Evolutionary conservation across 2,888 invertebrate species (phyloP), one percentile per base, ranked within the genome.

Genomic region (Anticlea derivata): DNA sequence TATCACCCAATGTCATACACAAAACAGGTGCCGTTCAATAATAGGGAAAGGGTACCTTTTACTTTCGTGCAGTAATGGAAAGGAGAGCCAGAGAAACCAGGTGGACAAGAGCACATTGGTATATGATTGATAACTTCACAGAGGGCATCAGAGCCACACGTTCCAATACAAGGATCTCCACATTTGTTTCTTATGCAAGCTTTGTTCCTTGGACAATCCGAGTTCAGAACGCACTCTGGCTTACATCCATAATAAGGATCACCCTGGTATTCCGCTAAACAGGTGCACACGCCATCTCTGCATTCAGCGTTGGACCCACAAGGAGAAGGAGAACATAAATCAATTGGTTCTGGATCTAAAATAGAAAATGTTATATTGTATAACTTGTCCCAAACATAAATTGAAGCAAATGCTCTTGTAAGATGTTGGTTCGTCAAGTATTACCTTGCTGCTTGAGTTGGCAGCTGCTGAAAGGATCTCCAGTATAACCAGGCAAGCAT

Each of bases 121-220:
- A 94, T 92, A 60, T 95, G 94, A 69, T 94, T 94, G 11, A 94
- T 87, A 3, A 94, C 93, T 59, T 92, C 89, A 70, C 93, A 93
- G 22, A 86, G 57, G 22, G 93, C 93, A 49, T 82, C 85, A 40
- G 83, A 80, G 38, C 95, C 95, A 78, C 96, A 94, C 10, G 93
- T 93, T 61, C 94, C 94, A 29, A 91, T 80, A 66, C 96, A 96
- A 7, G 96, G 96, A 80, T 96, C 93, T 11, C 77, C 78, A 73
- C 96, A 96, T 82, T 95, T 95, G 64, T 94, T 94, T 60, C 92
- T 92, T 23, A 95, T 91, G 74, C 97, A 97, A 31, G 96, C 94
- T 65, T 86, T 93, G 65, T 94, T 86, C 54, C 92, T 83, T 0
- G 93, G 73, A 68, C 96, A 96, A 61, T 96, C 96, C 0, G 93